A percentile compares a stretch with the other conserved stretches of the same genome.
Evolutionary conservation across 2,797 vertebrate species (phyloP).

Genomic region (Perodicticus potto): DNA sequence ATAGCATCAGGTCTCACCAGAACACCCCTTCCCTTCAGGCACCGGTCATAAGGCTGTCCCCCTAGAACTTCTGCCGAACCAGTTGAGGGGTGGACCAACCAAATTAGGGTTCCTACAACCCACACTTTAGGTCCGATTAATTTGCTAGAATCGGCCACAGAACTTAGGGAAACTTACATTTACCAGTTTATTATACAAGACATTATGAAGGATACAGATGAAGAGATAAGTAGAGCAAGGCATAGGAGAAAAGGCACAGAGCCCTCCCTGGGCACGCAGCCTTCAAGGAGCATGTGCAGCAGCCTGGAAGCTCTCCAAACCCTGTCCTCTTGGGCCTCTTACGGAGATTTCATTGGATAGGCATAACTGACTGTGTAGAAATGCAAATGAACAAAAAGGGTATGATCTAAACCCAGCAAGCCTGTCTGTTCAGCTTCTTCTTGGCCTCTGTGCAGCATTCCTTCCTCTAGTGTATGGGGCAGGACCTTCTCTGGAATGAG

Average conservation of each 20-base stretch:
- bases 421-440: neutral
- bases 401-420: neutral
- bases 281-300: neutral
- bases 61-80: neutral
- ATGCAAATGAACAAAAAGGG: neutral
- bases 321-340: neutral
- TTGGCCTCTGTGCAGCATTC: neutral
- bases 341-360: neutral
- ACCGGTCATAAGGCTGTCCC: neutral
- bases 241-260: neutral
- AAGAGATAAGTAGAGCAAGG: neutral
- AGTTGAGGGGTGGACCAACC: neutral
- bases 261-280: neutral
- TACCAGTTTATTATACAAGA: neutral
- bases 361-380: neutral
- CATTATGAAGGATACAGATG: neutral
- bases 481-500: neutral
- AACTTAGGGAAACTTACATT: neutral
- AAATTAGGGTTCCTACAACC: neutral
- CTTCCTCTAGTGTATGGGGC: neutral
- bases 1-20: neutral
- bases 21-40: neutral
- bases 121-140: neutral
- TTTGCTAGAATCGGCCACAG: neutral
- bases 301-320: neutral